phyloP scores from a whole-genome alignment of 2,888 invertebrate species.

The Drosophila melanosoma region DNA sequence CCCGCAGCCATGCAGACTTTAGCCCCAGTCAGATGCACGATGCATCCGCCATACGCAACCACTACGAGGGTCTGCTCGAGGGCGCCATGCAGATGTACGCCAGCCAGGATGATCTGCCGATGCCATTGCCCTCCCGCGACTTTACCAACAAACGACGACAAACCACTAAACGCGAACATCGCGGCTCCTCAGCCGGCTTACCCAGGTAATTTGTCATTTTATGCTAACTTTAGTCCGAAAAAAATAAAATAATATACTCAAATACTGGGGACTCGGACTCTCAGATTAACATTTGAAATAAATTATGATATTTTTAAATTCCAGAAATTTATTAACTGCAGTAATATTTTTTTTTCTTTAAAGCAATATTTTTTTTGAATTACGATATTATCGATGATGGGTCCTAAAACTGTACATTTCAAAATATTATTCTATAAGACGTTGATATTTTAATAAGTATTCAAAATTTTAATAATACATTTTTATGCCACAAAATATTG shows the following conservation, averaged over 20 bases:
- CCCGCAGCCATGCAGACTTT: slow-evolving; percentile 63
- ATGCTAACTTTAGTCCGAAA: neutral
- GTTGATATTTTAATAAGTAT: neutral
- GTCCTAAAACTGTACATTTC: too few relatives aligned
- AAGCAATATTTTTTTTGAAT: neutral
- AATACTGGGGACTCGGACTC: neutral
- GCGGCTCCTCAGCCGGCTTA: slow-evolving; percentile 84
- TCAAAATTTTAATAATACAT: neutral
- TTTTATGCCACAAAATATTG: neutral
- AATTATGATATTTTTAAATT: neutral
- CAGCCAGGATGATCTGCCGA: slow-evolving; percentile 83
- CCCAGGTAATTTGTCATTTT: slow-evolving; percentile 68
- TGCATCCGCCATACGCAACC: slow-evolving; percentile 83
- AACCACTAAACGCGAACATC: slow-evolving; percentile 80
- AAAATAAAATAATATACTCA: too few relatives aligned
- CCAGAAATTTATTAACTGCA: neutral
- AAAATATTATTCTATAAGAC: neutral
- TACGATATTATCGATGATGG: neutral
- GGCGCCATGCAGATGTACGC: slow-evolving; percentile 85
- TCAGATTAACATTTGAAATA: neutral
- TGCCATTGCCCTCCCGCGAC: slow-evolving; percentile 81
- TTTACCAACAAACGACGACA: slow-evolving; percentile 77
- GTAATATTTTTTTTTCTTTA: neutral
- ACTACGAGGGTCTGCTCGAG: slow-evolving; percentile 84
- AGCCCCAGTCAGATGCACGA: slow-evolving; percentile 83